phyloP scores from a whole-genome alignment of 1,140 invertebrate genomes.

The Aphis craccivora region DNA sequence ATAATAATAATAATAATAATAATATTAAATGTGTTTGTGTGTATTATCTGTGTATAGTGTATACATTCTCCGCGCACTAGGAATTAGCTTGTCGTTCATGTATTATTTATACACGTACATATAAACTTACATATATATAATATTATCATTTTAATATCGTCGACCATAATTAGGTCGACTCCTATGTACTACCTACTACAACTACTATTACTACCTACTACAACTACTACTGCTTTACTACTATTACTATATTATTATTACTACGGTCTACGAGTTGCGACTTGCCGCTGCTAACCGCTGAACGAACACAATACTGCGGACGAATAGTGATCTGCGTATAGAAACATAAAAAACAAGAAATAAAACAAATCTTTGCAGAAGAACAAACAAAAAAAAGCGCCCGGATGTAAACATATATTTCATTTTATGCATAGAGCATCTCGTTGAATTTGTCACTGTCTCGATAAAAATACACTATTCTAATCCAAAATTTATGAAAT shows the following conservation, averaged over 20 bases:
- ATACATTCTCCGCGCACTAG: background rate
- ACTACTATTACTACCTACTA: background rate
- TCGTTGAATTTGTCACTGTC: background rate
- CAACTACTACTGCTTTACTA: background rate
- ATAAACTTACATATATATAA: background rate
- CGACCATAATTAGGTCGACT: slow-evolving; percentile 24
- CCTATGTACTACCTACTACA: background rate
- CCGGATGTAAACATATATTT: background rate
- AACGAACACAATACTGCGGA: background rate
- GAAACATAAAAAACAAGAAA: background rate
- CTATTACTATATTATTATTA: background rate
- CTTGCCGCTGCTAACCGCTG: background rate
- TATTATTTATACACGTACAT: background rate
- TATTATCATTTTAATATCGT: background rate
- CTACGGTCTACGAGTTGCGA: background rate
- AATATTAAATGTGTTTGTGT: background rate
- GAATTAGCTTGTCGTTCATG: slow-evolving; percentile 10
- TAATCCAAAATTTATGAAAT: background rate
- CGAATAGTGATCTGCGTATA: background rate
- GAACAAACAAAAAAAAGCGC: background rate
- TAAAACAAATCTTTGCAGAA: background rate
- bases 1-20: slow-evolving; percentile 15
- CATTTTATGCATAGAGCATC: background rate
- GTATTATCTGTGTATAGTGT: background rate
- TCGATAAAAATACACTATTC: background rate